phyloP scores from a whole-genome alignment of 2,888 invertebrate genomes.

The Catonia carolina region DNA sequence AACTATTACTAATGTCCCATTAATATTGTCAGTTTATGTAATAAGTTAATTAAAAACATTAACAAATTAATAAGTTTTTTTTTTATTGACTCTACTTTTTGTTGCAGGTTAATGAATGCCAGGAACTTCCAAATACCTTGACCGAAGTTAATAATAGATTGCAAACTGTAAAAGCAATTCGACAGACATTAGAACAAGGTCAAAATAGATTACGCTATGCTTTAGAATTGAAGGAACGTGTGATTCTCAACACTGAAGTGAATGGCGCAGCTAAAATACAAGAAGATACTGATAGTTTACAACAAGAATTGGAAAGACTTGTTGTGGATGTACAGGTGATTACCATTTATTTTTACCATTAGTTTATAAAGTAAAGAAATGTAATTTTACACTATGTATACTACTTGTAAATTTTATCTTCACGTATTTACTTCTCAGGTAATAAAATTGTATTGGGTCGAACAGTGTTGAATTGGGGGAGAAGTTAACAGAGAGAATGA shows the following conservation, averaged over 20 bases:
- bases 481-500: too few species aligned
- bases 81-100: too few species aligned
- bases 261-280: constrained; percentile 82
- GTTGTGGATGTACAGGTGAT: constrained; percentile 62
- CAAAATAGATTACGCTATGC: constrained; percentile 79
- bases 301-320: constrained; percentile 84
- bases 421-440: not conserved
- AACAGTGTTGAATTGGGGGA: too few species aligned
- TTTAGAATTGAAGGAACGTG: constrained; percentile 84
- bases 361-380: too few species aligned
- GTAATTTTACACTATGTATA: too few species aligned
- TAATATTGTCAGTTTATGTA: too few species aligned
- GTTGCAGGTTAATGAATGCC: constrained; percentile 55
- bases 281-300: constrained; percentile 82
- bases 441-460: not conserved
- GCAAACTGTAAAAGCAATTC: constrained; percentile 75
- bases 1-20: too few species aligned
- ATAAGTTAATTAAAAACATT: too few species aligned
- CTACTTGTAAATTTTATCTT: not conserved
- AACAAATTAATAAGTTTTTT: too few species aligned
- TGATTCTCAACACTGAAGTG: constrained; percentile 87
- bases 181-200: constrained; percentile 89
- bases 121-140: constrained; percentile 70
- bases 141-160: constrained; percentile 80
- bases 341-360: not conserved